Base-by-base conservation (phyloP, 2,797 vertebrate genomes). In the Onychomys arenicola region DNA sequence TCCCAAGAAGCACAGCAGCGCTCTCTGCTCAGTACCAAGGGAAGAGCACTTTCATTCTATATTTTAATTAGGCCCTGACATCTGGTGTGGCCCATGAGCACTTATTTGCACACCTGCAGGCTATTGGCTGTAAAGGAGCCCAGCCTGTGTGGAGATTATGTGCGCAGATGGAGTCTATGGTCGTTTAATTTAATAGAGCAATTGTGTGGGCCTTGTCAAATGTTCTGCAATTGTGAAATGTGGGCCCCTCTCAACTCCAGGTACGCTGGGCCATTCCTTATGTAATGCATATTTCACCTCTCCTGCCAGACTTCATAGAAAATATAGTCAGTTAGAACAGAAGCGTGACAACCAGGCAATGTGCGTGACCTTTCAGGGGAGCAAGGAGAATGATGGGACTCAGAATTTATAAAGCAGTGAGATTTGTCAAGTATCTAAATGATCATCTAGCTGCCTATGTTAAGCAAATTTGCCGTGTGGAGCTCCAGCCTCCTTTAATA, bases 41-140 rank as follows among this genome's bases (percentile, higher is more conserved):
- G 90, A 91, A 73, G 71, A 90, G 57, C 16, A 57, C 61, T 96
- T 97, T 93, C 95, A 32, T 92, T 83, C 92, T 76, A 29, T 93
- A 80, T 97, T 98, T 98, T 97, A 97, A 98, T 98, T 97, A 97
- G 96, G 76, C 89, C 71, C 80, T 97, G 97, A 97, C 95, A 98
- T 96, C 98, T 98, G 95, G 43, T 90, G 49, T 55, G 89, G 95
- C 63, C 97, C 83, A 0, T 29, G 91, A 95, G 89, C 88, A 40
- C 57, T 97, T 97, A 94, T 98, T 97, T 98, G 93, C 95, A 97
- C 89, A 98, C 96, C 97, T 98, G 96, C 88, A 83, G 84, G 93
- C 95, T 96, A 80, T 95, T 96, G 96, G 77, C 89, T 97, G 63
- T 84, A 73, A 96, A 96, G 77, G 91, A 89, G 73, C 46, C 37